Evolutionary conservation across 2,888 invertebrate species (phyloP).

Genomic region (Eupithecia tripunctaria): DNA sequence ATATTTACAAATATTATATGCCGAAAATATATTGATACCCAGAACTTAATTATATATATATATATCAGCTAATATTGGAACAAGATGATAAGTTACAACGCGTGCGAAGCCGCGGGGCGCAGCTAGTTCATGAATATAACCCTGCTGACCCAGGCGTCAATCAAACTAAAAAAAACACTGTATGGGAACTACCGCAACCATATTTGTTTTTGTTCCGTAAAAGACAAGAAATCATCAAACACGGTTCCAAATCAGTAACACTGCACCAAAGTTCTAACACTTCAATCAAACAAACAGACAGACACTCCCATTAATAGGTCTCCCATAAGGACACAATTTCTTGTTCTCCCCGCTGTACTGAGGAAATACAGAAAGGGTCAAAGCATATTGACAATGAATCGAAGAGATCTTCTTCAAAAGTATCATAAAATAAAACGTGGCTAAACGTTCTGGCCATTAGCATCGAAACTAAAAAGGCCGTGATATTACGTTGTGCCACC

Average conservation of each 20-base stretch:
- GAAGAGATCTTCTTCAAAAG: background rate
- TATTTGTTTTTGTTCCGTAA: background rate
- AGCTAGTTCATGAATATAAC: too few relatives aligned
- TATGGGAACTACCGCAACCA: background rate
- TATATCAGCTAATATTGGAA: too few relatives aligned
- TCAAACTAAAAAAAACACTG: background rate
- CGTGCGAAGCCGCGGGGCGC: too few relatives aligned
- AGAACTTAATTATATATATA: too few relatives aligned
- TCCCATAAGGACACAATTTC: constrained; percentile 1
- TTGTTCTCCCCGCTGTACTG: background rate
- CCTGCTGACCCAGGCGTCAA: too few relatives aligned
- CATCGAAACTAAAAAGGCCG: too few relatives aligned
- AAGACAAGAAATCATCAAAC: background rate
- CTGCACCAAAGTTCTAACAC: background rate
- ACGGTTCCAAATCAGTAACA: background rate
- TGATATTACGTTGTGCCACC: too few relatives aligned
- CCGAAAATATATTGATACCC: background rate
- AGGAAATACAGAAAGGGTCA: background rate
- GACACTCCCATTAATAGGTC: background rate
- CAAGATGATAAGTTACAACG: too few relatives aligned
- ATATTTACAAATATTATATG: background rate
- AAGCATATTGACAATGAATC: background rate
- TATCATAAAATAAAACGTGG: background rate
- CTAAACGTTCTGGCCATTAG: too few relatives aligned
- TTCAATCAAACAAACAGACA: background rate